Base-by-base conservation (phyloP, 1,140 invertebrate species). In the Drosophila ficusphila region DNA sequence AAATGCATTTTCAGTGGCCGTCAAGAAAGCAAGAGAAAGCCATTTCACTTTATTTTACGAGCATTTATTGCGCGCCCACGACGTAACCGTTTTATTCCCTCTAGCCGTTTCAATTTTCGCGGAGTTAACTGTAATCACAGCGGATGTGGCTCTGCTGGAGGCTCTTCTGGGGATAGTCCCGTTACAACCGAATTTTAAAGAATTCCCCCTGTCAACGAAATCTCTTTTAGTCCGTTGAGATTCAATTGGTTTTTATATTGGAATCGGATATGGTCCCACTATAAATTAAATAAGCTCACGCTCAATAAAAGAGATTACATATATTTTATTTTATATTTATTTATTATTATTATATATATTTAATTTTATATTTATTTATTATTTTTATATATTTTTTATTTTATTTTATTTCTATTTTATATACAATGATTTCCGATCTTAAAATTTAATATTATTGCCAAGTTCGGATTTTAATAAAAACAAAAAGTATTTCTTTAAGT, bases 1-100 rank as follows among this genome's bases (percentile, higher is more conserved):
- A 85, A 85, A 86, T 85, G 79, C 79, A 85, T 81, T 85, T 85
- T 61, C 79, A 86, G 79, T 81, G 82, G 77, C 72, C 76, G 82
- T 81, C 82, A 86, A 86, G 81, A 79, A 79, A 69, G 81, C 81
- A 85, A 74, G 81, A 81, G 81, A 86, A 86, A 88, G 82, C 81
- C 78, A 88, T 86, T 86, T 79, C 81, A 70, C 60, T 70, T 76
- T 75, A 86, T 71, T 85, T 86, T 86, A 85, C 82, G 82, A 86
- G 76, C 81, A 74, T 86, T 88, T 86, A 78, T 76, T 68, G 52
- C 41, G 39, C 42, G 39, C 39, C 53, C 47, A 60, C 74, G 46
- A 60, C 62, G 29, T 78, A 52, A 41, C 64, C 70, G 47, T 79
- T 74, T 58, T 67, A 61, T 74, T 79, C 71, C 51, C 52, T 41